phyloP scores from a whole-genome alignment of 2,797 vertebrate species.

The Sarcophilus harrisii region DNA sequence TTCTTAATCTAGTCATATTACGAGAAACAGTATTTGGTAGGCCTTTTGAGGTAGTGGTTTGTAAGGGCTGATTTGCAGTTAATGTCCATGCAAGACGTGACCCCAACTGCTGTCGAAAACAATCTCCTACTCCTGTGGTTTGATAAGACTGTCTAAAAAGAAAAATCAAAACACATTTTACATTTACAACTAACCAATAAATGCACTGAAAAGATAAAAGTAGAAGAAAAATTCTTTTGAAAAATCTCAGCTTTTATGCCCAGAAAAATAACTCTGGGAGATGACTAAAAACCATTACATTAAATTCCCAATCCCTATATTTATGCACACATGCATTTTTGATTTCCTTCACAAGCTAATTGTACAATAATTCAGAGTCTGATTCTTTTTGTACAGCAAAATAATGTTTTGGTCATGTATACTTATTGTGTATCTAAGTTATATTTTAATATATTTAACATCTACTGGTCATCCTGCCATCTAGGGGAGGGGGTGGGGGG shows the following conservation, averaged over 20 bases:
- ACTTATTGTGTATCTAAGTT: too few species aligned
- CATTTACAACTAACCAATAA: not conserved
- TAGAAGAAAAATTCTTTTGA: not conserved
- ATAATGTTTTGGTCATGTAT: too few species aligned
- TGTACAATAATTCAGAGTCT: too few species aligned
- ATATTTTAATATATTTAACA: too few species aligned
- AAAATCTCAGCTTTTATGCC: not conserved
- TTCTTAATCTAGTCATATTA: conserved; percentile 84
- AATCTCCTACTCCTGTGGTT: conserved; percentile 84
- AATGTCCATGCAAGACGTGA: conserved; percentile 96
- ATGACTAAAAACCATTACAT: too few species aligned
- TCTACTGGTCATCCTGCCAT: too few species aligned
- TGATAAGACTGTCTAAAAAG: conserved; percentile 87
- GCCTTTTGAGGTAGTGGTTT: conserved; percentile 88
- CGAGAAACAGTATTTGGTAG: conserved; percentile 85
- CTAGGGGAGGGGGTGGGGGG: too few species aligned
- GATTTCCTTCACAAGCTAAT: too few species aligned
- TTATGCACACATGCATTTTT: too few species aligned
- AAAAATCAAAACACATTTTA: conserved; percentile 29
- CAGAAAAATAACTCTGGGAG: too few species aligned
- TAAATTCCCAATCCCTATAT: too few species aligned
- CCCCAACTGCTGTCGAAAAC: conserved; percentile 89
- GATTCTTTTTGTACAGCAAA: too few species aligned
- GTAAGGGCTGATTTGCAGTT: conserved; percentile 87
- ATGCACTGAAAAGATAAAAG: not conserved